A percentile compares a stretch with the other conserved stretches of the same genome.
Evolutionary conservation across 2,113 vertebrate genomes (phyloP).

Genomic region (Paedocypris sp.): DNA sequence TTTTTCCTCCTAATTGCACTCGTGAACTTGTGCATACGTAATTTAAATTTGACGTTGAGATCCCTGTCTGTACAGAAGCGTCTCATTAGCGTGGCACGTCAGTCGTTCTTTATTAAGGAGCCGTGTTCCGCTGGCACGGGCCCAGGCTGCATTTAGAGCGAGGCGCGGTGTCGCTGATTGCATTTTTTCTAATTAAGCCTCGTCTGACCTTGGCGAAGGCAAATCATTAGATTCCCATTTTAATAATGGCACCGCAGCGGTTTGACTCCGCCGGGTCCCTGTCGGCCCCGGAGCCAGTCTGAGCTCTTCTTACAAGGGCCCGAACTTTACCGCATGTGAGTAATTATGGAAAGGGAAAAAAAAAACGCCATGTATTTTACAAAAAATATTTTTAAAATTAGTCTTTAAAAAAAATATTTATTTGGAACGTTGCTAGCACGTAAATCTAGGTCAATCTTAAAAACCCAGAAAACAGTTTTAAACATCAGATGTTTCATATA

Average conservation of each 20-base stretch:
- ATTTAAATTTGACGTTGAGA: no score
- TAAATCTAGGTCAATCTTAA: no score
- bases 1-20: no score
- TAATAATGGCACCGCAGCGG: conserved; percentile 67
- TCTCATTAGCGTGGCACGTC: conserved; percentile 57
- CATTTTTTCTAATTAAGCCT: conserved; percentile 77
- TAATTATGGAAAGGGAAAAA: conserved; percentile 1
- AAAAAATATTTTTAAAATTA: no score
- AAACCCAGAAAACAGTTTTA: no score
- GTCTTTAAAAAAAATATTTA: no score
- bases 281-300: conserved; percentile 63
- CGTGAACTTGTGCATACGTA: no score
- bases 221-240: conserved; percentile 73
- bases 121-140: conserved; percentile 62
- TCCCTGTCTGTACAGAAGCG: no score
- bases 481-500: no score
- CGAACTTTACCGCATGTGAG: not conserved
- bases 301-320: conserved; percentile 15
- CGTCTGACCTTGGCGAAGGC: conserved; percentile 73
- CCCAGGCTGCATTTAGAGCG: conserved; percentile 60
- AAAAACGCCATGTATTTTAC: no score
- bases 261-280: conserved; percentile 66
- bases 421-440: no score
- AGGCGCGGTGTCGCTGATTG: conserved; percentile 69
- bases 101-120: conserved; percentile 67